Base-by-base conservation (phyloP, 2,888 invertebrate species). In the Venustoraphidia nigricollis region DNA sequence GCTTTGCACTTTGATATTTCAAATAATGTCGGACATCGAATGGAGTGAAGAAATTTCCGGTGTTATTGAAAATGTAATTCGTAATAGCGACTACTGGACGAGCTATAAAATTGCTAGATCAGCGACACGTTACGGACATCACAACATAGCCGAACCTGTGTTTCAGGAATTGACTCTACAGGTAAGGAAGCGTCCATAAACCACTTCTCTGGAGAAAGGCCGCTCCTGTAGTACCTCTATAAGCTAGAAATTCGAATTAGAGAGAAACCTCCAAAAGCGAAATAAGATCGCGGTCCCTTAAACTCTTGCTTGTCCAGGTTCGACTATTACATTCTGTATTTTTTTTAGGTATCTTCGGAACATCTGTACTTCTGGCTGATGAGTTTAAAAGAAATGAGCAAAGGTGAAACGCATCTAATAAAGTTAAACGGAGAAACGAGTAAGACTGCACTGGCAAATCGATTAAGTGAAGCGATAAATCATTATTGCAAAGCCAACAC, bases 331-430 rank as follows among this genome's bases (percentile, higher is more conserved):
- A 27, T 6, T 27, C 27, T 27, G 27, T 27, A 27, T 27, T 27
- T 27, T 27, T 1, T 27, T 6, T 50, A 77, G 79, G 47, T 88
- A 87, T 62, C 87, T 11, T 86, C 88, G 36, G 94, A 94, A 60
- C 83, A 90, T 57, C 78, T 87, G 44, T 87, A 92, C 60, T 89
- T 91, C 60, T 95, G 93, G 85, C 66, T 94, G 46, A 77, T 81
- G 0, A 85, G 88, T 1, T 65, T 95, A n/a, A 76, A 83, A 52
- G 75, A 84, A 51, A 77, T 88, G 53, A 81, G 84, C 1, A 74
- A 73, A 44, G 88, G 85, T 0, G 89, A 89, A 63, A 77, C 81
- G 10, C 71, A 72, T 46, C 67, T 88, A 1, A 68, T 70, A 53
- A 70, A 67, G 0, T 67, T 70, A 53, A 70, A 68, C 51, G 66